A percentile compares a stretch with the other conserved stretches of the same genome.
Conservation (phyloP, 1,140 invertebrate species). For the Drosophila sucinea region DNA sequence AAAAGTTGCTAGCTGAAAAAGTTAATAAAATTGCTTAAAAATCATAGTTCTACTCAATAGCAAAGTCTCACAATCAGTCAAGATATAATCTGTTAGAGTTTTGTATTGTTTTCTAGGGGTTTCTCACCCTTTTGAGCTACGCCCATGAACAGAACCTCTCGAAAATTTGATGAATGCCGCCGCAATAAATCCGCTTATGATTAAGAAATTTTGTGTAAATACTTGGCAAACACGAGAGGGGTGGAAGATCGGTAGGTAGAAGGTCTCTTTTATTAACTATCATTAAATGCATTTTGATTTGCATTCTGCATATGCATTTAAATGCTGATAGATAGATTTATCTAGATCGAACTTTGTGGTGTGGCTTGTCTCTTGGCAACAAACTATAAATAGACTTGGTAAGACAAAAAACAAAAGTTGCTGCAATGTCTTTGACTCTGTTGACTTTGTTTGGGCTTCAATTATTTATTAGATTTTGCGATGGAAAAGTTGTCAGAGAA, state of each 20-base stretch:
- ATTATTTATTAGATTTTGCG: constrained; percentile 67
- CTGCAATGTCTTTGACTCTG: constrained; percentile 72
- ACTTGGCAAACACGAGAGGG: constrained; percentile 14
- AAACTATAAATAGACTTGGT: constrained; percentile 46
- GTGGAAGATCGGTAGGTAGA: background rate
- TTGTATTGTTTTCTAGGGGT: background rate
- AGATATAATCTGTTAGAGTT: background rate
- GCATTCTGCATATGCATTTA: constrained; percentile 48
- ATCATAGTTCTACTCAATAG: too few relatives aligned
- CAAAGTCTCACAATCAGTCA: too few relatives aligned
- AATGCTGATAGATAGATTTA: constrained; percentile 64
- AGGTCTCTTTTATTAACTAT: constrained; percentile 9
- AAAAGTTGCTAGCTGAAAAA: too few relatives aligned
- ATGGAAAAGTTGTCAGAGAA: constrained; percentile 59
- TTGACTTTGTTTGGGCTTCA: constrained; percentile 72
- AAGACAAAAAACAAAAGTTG: constrained; percentile 52
- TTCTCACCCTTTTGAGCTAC: background rate
- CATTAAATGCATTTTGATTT: constrained; percentile 54
- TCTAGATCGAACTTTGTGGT: constrained; percentile 60
- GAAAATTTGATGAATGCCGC: constrained; percentile 46
- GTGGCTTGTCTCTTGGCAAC: constrained; percentile 68
- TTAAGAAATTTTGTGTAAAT: constrained; percentile 54
- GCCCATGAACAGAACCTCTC: constrained; percentile 16
- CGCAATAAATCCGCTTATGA: constrained; percentile 36
- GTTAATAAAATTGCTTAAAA: too few relatives aligned